Base-by-base conservation (phyloP, 2,797 vertebrate species). In the Dendrocincla tyrannina region DNA sequence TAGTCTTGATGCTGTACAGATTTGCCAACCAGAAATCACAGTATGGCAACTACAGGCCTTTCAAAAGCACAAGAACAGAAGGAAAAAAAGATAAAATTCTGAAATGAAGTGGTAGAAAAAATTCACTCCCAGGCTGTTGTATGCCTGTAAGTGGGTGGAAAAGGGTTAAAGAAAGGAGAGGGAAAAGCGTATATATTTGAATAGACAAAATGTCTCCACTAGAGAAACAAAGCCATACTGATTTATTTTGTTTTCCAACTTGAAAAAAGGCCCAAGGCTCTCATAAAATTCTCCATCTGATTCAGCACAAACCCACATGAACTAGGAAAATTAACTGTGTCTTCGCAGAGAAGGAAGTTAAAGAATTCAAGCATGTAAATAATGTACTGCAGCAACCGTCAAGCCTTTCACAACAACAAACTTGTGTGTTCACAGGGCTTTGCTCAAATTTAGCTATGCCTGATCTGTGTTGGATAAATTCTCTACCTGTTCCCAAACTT, bases 171-270 rank as follows among this genome's bases (percentile, higher is more conserved):
- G 47, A 75, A 62, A 84, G 64, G 23, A 83, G 64, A 68, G 25
- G 37, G 24, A 63, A 91, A 91, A 78, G 32, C 1, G 0, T 35
- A 78, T 78, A 32, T 69, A 81, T 84, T 56, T 73, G 62, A 96
- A 88, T 17, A 88, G 89, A 95, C 89, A 96, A 88, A 92, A 93
- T 39, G 69, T 92, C 85, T 94, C 79, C 50, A 49, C 50, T 63
- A 28, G 49, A 90, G 69, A 91, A 95, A 96, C 58, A 95, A 93
- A 94, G 89, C 47, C 64, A 63, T 24, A 88, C 52, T 79, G 94
- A 96, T 94, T 94, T 94, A 94, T 94, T 89, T 81, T 85, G 75
- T 81, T 92, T 92, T 84, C 76, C 87, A 91, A 70, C 53, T 76
- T 86, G 35, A 91, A 89, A 89, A 91, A 93, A 91, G 41, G 66